Evolutionary conservation across 1,140 invertebrate species (phyloP).

Genomic region (Ceratosolen solmsi): DNA sequence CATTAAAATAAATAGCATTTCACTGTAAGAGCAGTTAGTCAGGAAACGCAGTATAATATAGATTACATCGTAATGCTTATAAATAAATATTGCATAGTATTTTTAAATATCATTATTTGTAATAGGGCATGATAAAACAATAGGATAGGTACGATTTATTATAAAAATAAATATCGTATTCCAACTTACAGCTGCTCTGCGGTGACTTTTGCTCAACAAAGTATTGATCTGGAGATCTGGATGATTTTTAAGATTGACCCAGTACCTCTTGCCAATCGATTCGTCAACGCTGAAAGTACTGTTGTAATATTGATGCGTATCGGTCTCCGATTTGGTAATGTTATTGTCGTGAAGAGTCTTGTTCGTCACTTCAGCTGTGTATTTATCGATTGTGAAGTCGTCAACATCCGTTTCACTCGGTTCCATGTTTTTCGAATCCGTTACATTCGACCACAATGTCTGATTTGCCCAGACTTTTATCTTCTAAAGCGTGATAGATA

Average conservation of each 20-base stretch:
- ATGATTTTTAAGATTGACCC: slow-evolving; percentile 81
- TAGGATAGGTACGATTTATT: too few relatives aligned
- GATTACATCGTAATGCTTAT: too few relatives aligned
- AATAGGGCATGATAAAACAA: too few relatives aligned
- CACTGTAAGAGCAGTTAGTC: too few relatives aligned
- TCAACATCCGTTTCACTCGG: slow-evolving; percentile 48
- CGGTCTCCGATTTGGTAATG: slow-evolving; percentile 75
- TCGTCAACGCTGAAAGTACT: slow-evolving; percentile 79
- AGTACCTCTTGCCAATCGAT: slow-evolving; percentile 77
- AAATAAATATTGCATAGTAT: too few relatives aligned
- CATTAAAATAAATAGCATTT: too few relatives aligned
- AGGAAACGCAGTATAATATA: too few relatives aligned
- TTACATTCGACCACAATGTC: slow-evolving; percentile 56
- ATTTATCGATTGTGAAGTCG: slow-evolving; percentile 68
- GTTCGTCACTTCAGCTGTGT: slow-evolving; percentile 66
- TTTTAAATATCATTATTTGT: too few relatives aligned
- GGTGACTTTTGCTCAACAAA: slow-evolving; percentile 88
- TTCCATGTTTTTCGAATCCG: slow-evolving; percentile 2
- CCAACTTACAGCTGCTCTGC: slow-evolving; percentile 86
- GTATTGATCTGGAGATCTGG: slow-evolving; percentile 78
- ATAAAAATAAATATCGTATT: background rate
- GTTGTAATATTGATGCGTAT: slow-evolving; percentile 85
- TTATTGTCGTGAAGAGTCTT: slow-evolving; percentile 72
- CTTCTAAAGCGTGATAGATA: slow-evolving; percentile 27
- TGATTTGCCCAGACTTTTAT: slow-evolving; percentile 56